Conservation (phyloP, 2,888 invertebrate species). For the Perizoma affinitatum region DNA sequence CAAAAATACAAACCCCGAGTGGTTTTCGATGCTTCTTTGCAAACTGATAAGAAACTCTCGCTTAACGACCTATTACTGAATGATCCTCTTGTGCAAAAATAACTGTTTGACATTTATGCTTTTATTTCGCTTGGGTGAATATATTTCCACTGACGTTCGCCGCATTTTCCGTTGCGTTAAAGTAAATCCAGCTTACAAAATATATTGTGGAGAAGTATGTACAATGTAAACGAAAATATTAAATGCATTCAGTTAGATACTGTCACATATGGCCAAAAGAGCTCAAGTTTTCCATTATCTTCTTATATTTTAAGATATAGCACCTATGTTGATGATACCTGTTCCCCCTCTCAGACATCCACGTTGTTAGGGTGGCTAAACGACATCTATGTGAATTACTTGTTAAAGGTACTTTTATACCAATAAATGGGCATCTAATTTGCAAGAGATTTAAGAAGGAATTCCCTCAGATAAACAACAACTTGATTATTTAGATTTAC, state of each 20-base stretch:
- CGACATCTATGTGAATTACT: not conserved
- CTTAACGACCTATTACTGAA: not conserved
- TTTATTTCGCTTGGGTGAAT: slow-evolving; percentile 23
- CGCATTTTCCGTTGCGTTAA: slow-evolving; percentile 22
- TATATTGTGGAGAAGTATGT: not conserved
- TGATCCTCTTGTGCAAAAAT: slow-evolving; percentile 25
- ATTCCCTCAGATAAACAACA: slow-evolving; percentile 13
- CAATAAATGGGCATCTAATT: slow-evolving; percentile 30
- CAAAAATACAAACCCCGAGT: slow-evolving; percentile 2
- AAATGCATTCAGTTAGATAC: slow-evolving; percentile 33
- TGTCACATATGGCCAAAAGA: slow-evolving; percentile 38
- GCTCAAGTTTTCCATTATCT: slow-evolving; percentile 17
- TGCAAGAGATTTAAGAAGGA: not conserved
- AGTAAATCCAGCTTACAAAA: not conserved
- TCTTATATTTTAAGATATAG: not conserved
- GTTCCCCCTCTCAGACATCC: not conserved
- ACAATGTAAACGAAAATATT: slow-evolving; percentile 10
- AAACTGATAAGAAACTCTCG: slow-evolving; percentile 8
- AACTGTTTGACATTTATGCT: slow-evolving; percentile 35
- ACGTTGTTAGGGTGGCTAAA: not conserved
- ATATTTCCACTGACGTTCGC: slow-evolving; percentile 30
- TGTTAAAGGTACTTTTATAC: slow-evolving; percentile 23
- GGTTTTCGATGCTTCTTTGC: slow-evolving; percentile 8
- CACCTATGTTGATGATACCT: not conserved
- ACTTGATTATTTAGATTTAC: slow-evolving; percentile 22